Evolutionary conservation across 2,888 invertebrate genomes (phyloP).

Genomic region (Dendrolimus houi): DNA sequence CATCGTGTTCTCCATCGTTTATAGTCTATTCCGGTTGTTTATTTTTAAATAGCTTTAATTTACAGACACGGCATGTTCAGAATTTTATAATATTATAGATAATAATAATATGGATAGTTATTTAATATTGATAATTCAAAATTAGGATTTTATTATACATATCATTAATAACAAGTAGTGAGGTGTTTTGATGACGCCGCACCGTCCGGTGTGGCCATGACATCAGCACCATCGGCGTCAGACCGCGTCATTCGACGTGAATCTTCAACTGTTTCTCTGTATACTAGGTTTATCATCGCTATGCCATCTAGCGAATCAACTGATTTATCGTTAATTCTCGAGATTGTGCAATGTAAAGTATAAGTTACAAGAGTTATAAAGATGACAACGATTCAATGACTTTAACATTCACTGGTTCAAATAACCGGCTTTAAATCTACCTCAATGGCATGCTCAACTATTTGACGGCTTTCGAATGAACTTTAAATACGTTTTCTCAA

Average conservation of each 20-base stretch:
- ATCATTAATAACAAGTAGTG: conserved; percentile 17
- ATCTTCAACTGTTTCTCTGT: conserved; percentile 39
- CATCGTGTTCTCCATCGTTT: too few relatives aligned
- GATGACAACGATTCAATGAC: background rate
- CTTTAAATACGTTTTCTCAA: conserved; percentile 10
- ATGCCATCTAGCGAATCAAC: conserved; percentile 47
- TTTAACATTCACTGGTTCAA: background rate
- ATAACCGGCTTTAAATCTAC: background rate
- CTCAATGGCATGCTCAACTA: conserved; percentile 8
- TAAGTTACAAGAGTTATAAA: background rate
- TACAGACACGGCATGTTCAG: too few relatives aligned
- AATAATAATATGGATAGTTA: too few relatives aligned
- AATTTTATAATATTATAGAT: too few relatives aligned
- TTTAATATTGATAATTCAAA: too few relatives aligned
- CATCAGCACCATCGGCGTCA: conserved; percentile 60
- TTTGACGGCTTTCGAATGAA: conserved; percentile 1
- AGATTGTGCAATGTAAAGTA: conserved; percentile 22
- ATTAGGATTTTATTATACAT: conserved; percentile 3
- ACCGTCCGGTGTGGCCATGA: conserved; percentile 49
- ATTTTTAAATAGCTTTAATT: too few relatives aligned
- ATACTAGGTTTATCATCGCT: conserved; percentile 42
- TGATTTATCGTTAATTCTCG: conserved; percentile 37
- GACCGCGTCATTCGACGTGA: conserved; percentile 50
- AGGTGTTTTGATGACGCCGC: conserved; percentile 35
- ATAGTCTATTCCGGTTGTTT: too few relatives aligned